Percentiles rank a stretch among this genome's conserved stretches.
These are phyloP conservation scores for Lepetodrilus schrolli DNA, from an alignment of 2,888 invertebrate species.

Conservation along the genomic window DNA sequence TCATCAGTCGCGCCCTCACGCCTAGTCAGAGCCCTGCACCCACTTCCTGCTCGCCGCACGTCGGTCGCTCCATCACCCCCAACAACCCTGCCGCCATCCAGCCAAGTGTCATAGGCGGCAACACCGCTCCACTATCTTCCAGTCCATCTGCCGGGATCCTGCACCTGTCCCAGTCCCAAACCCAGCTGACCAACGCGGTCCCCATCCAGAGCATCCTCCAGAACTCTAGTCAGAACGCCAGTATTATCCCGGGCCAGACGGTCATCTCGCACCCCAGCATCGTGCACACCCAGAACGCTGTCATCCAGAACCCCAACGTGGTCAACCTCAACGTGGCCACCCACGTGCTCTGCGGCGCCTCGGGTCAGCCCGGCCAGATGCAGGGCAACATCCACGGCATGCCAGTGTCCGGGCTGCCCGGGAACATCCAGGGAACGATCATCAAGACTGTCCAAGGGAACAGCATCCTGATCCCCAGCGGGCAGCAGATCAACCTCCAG, in stretches of 20 bases:
- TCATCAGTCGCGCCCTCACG: constrained; percentile 38
- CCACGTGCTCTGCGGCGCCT: constrained; percentile 54
- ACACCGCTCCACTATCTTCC: constrained; percentile 36
- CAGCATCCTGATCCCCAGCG: constrained; percentile 57
- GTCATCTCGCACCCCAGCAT: constrained; percentile 43
- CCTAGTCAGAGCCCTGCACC: constrained; percentile 50
- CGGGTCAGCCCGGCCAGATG: constrained; percentile 41
- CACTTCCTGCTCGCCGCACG: constrained; percentile 44
- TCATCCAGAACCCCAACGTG: constrained; percentile 66
- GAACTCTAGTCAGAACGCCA: constrained; percentile 31
- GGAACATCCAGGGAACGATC: constrained; percentile 61
- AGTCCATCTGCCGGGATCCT: constrained; percentile 35
- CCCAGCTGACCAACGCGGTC: constrained; percentile 42
- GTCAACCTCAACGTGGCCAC: constrained; percentile 66
- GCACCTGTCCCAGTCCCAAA: constrained; percentile 37
- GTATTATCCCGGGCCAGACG: constrained; percentile 49
- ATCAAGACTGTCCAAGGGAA: constrained; percentile 67
- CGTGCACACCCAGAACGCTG: constrained; percentile 64
- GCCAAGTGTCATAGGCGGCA: constrained; percentile 44
- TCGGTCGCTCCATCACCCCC: constrained; percentile 52
- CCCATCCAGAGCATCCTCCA: constrained; percentile 35
- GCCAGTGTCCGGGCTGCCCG: constrained; percentile 30
- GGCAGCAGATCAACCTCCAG: constrained; percentile 58
- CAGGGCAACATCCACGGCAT: constrained; percentile 27
- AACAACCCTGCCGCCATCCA: constrained; percentile 36